Evolutionary conservation across 2,797 vertebrate species (phyloP), one percentile per base, ranked within the genome.

Genomic region (Enteromius fasciolatus): DNA sequence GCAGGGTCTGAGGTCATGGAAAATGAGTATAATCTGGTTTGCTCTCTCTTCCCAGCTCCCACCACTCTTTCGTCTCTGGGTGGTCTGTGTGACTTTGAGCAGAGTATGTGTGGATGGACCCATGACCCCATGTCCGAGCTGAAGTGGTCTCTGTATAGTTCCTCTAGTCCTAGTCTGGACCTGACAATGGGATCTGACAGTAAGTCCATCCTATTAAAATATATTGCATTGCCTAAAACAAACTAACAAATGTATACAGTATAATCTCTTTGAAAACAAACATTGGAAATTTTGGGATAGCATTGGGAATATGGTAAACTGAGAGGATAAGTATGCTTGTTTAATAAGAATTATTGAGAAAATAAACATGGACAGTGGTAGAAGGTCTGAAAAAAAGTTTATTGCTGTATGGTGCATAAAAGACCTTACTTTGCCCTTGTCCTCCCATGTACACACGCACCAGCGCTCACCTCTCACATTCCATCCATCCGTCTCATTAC

Each of bases 11-110:
- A 64, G 76, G 67, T 67, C 81, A 59, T 73, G 72, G 57, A 76
- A 77, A 78, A 87, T 91, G 90, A 92, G 52, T 87, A 39, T 86
- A 75, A 77, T 83, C 73, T 87, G 50, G 57, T 46, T 7, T 31
- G 28, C 28, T 63, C 18, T 83, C 50, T 61, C 64, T 76, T n/a
- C 1, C 31, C 89, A 95, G 94, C 68, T 31, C 77, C 90, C 81
- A 92, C 92, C 20, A 91, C 92, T 0, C 86, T 91, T 0, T 95
- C 91, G 91, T 96, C 92, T 87, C 83, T 0, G 91, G 78, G 94
- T 77, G 97, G 96, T 73, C 95, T 97, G 17, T 99, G 98, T 87
- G 97, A 98, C 91, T 99, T 99, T 81, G 97, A 95, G 89, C 92
- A 92, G 83, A 94, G 91, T 87, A 82, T 97, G 90, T 99, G 98